Percentiles rank a stretch among this genome's conserved stretches.
These are phyloP conservation scores for Aelia acuminata DNA, from an alignment of 2,888 invertebrate species.

Conservation along the genomic window DNA sequence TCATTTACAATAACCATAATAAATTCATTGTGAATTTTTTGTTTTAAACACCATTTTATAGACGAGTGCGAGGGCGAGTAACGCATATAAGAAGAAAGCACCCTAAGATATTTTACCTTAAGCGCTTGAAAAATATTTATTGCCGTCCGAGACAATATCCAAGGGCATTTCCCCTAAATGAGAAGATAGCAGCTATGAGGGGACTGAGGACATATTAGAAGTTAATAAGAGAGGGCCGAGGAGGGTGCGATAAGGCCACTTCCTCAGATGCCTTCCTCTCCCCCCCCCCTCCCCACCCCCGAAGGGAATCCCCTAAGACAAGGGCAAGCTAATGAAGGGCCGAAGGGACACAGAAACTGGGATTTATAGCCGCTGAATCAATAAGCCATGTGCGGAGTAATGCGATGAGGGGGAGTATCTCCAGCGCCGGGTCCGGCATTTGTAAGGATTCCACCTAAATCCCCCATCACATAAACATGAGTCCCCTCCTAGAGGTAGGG, in stretches of 20 bases:
- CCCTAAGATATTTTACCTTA: constrained; percentile 34
- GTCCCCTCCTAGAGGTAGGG: background rate
- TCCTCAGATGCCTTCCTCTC: background rate
- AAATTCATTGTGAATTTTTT: background rate
- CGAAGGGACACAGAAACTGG: constrained; percentile 45
- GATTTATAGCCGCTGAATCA: constrained; percentile 43
- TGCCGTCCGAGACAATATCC: constrained; percentile 37
- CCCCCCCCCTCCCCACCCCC: background rate
- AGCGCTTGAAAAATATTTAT: constrained; percentile 44
- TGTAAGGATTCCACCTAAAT: constrained; percentile 18
- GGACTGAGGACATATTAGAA: constrained; percentile 39
- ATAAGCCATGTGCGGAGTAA: constrained; percentile 36
- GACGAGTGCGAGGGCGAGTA: background rate
- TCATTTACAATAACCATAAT: background rate
- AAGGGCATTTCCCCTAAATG: constrained; percentile 30
- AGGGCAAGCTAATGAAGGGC: constrained; percentile 37
- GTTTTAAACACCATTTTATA: background rate
- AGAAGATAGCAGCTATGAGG: constrained; percentile 39
- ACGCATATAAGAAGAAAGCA: background rate
- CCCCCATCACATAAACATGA: constrained; percentile 47
- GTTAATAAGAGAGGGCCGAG: constrained; percentile 45
- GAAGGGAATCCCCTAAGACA: constrained; percentile 4
- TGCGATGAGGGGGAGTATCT: constrained; percentile 12
- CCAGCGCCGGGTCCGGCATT: constrained; percentile 14
- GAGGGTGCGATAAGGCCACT: constrained; percentile 33